These are phyloP conservation scores for Piezodorus guildinii DNA, from an alignment of 1,140 invertebrate species.

Conservation along the genomic window DNA sequence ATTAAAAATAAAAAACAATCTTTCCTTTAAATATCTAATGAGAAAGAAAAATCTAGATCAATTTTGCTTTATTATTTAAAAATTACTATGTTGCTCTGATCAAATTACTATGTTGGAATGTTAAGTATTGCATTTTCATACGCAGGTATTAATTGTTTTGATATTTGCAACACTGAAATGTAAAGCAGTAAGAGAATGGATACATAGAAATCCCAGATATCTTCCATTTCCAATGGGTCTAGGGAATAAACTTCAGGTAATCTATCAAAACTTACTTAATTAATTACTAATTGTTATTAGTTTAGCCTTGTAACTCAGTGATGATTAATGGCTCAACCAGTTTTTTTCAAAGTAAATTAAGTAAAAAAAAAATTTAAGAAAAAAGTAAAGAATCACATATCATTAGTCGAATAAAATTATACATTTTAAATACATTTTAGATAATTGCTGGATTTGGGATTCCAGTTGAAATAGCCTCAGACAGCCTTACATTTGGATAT, in stretches of 20 bases:
- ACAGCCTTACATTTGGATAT: slow-evolving; percentile 47
- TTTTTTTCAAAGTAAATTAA: not conserved
- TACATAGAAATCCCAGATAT: slow-evolving; percentile 22
- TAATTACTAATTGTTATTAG: no score
- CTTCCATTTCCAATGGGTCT: slow-evolving; percentile 23
- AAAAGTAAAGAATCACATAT: no score
- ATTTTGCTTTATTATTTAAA: no score
- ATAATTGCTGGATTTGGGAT: slow-evolving; percentile 52
- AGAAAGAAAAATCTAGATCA: no score
- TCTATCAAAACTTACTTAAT: not conserved
- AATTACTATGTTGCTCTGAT: no score
- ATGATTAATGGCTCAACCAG: not conserved
- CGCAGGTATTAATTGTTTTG: no score
- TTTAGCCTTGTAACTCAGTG: not conserved
- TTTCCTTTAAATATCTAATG: no score
- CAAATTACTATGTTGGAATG: no score
- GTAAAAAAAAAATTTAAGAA: no score
- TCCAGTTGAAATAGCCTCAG: slow-evolving; percentile 47
- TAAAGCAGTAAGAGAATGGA: not conserved
- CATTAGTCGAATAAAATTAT: not conserved
- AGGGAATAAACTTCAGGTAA: slow-evolving; percentile 25
- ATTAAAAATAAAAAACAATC: no score
- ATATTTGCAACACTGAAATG: no score
- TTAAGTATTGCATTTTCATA: no score
- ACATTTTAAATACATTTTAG: slow-evolving; percentile 33